These are phyloP conservation scores for Empidonax alnorum DNA, from an alignment of 2,113 vertebrate species.

Conservation along the genomic window DNA sequence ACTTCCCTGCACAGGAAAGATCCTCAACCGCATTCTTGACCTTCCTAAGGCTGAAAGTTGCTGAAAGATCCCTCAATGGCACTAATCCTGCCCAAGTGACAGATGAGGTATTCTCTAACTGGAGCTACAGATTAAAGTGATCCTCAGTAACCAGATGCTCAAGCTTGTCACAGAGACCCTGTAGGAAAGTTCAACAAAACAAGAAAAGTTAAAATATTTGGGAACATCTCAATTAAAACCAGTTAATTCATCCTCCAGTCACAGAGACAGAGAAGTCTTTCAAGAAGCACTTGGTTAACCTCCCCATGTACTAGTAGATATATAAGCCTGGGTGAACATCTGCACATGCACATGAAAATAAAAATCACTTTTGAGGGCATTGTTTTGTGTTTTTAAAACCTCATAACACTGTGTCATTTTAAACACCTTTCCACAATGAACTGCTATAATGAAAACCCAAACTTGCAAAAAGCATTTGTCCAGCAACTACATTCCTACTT, in stretches of 20 bases:
- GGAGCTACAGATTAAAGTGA: neutral
- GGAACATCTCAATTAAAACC: neutral
- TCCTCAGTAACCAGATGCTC: neutral
- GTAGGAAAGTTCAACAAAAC: neutral
- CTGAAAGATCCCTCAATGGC: neutral
- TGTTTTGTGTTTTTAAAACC: neutral
- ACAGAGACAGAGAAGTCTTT: neutral
- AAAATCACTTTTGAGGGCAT: neutral
- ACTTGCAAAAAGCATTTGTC: neutral
- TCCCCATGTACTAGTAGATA: neutral
- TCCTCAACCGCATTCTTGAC: neutral
- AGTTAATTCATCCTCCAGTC: neutral
- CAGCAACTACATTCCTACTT: neutral
- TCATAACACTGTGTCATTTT: accelerated
- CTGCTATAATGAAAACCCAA: neutral
- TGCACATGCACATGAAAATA: neutral
- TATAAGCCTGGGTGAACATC: neutral
- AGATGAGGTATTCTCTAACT: neutral
- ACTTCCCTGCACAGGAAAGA: neutral
- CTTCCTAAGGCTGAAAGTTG: neutral
- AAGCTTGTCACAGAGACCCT: neutral
- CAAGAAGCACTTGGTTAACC: neutral
- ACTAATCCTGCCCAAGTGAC: neutral
- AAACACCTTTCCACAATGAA: neutral
- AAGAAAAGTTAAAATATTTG: neutral